These are phyloP conservation scores for Montifringilla adamsi DNA, from an alignment of 2,113 vertebrate species.

Conservation along the genomic window DNA sequence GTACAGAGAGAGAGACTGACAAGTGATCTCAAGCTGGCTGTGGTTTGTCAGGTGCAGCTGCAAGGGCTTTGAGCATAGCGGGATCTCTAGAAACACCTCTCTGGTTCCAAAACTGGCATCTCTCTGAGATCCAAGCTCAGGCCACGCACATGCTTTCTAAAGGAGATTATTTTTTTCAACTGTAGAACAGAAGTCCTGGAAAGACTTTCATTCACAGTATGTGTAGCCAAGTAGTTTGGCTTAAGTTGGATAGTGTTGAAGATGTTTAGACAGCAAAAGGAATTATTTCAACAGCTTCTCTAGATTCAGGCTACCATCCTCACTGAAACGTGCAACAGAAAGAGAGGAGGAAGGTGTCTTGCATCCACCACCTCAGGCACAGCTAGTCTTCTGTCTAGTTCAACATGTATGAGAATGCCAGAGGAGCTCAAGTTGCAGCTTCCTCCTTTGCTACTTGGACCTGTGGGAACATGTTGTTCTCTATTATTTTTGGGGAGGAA, in stretches of 20 bases:
- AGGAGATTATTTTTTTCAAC: conserved; percentile 24
- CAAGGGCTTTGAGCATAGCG: not conserved
- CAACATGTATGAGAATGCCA: not conserved
- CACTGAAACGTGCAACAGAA: not conserved
- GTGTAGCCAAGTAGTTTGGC: conserved; percentile 22
- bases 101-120: not conserved
- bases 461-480: not conserved
- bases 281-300: not conserved
- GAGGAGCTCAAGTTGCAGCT: not conserved
- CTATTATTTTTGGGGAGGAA: not conserved
- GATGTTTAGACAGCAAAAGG: not conserved
- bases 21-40: not conserved
- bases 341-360: not conserved
- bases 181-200: conserved; percentile 3
- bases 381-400: conserved; percentile 6
- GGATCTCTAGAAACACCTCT: conserved; percentile 13
- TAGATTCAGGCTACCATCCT: not conserved
- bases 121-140: not conserved
- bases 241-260: not conserved
- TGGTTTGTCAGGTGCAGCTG: conserved; percentile 39
- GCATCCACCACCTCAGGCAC: not conserved
- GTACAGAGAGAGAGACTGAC: not conserved
- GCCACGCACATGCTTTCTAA: not conserved
- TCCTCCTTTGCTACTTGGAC: not conserved
- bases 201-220: not conserved